These are phyloP conservation scores for Epinephelus moara DNA, from an alignment of 2,113 vertebrate genomes.

Conservation along the genomic window DNA sequence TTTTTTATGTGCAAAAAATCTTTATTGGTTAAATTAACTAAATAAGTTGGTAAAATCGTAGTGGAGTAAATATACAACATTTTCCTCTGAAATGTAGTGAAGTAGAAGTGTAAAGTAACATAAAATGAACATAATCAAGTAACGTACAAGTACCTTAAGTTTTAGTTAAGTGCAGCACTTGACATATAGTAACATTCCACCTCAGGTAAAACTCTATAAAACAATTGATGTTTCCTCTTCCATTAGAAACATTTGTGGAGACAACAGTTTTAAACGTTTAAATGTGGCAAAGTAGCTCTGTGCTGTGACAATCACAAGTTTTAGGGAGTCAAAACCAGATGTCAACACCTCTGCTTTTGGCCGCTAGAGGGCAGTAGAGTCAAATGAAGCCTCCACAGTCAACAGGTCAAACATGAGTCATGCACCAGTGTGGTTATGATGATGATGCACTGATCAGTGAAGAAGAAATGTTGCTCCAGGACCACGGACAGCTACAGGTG, in stretches of 20 bases:
- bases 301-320: not conserved
- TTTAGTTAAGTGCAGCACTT: no score
- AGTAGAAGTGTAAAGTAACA: not conserved
- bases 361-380: conserved; percentile 57
- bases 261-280: not conserved
- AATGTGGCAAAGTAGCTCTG: not conserved
- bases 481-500: conserved; percentile 24
- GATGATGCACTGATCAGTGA: not conserved
- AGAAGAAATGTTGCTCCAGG: conserved; percentile 1
- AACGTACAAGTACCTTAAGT: no score
- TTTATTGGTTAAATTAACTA: not conserved
- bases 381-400: not conserved
- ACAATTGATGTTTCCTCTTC: not conserved
- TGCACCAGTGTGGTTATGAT: no score
- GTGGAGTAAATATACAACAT: not conserved
- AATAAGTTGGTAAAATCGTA: not conserved
- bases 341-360: not conserved
- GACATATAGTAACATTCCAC: not conserved
- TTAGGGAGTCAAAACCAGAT: not conserved
- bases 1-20: not conserved
- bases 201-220: not conserved
- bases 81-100: not conserved
- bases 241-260: not conserved
- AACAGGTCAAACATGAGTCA: not conserved
- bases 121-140: no score